A percentile compares a stretch with the other conserved stretches of the same genome.
phyloP scores from a whole-genome alignment of 2,113 vertebrate species.

The Nycticebus coucang region DNA sequence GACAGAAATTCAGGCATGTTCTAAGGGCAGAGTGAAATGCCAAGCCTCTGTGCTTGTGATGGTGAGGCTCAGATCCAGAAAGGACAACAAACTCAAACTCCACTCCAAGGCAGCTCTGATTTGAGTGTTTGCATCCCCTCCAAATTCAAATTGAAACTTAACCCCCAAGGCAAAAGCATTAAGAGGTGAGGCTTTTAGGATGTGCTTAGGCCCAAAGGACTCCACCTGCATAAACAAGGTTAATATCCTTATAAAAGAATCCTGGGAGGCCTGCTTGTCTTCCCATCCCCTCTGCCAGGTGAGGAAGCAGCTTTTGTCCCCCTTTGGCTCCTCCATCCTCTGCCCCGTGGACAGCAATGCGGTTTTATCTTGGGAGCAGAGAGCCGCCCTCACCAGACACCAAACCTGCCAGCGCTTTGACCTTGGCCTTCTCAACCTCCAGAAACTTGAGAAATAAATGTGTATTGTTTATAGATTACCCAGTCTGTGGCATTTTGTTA shows the following conservation, averaged over 20 bases:
- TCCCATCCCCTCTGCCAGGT: neutral
- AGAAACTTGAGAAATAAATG: too few relatives aligned
- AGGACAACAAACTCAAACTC: too few relatives aligned
- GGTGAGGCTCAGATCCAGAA: too few relatives aligned
- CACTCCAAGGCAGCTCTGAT: neutral
- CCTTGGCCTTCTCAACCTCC: neutral
- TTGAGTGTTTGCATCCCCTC: neutral
- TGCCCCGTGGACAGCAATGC: neutral
- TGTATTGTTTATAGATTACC: neutral
- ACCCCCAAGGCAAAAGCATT: fast-evolving
- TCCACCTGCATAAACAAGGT: neutral
- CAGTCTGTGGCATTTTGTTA: neutral
- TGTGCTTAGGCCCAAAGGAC: neutral
- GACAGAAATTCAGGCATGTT: fast-evolving
- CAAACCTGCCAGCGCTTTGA: neutral
- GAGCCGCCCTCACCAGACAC: neutral
- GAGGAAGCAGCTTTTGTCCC: neutral
- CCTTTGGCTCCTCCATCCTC: too few relatives aligned
- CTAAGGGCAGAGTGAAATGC: neutral
- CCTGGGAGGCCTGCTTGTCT: neutral
- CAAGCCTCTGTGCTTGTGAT: neutral
- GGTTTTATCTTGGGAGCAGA: neutral
- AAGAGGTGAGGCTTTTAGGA: neutral
- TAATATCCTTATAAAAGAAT: neutral
- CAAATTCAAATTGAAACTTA: too few relatives aligned